Base-by-base conservation (phyloP, 2,797 vertebrate species). In the Parauchenoglanis ngamensis region DNA sequence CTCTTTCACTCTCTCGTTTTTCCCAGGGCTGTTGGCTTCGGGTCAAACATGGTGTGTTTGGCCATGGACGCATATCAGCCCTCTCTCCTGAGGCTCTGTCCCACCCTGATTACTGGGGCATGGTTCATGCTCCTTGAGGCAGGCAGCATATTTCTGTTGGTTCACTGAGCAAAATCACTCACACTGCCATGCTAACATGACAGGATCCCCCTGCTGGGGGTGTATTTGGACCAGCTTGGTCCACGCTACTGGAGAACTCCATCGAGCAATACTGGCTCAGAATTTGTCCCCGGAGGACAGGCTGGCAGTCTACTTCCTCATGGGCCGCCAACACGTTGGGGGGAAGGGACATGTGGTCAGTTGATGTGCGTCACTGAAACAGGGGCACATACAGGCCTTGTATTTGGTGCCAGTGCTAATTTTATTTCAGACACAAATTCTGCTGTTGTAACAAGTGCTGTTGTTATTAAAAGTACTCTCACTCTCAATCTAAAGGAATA, bases 101-200 rank as follows among this genome's bases (percentile, higher is more conserved):
- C 84, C 86, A 92, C 91, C 89, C 88, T 84, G 77, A 83, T 82
- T 87, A 88, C 86, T 90, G 91, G 91, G 91, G 89, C 88, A 88
- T 61, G 90, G 89, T 90, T 92, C 89, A 87, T 87, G 85, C 31
- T 93, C 91, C 92, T 13, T 75, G 87, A 92, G 92, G 93, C 90
- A 92, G 91, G 92, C 91, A 91, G 91, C 92, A 94, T 92, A 93
- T 94, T 94, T 91, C 87, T 88, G 91, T 93, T 94, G 94, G 93
- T 93, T 90, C 10, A 89, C 89, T 83, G 85, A 91, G 86, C 85
- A 88, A 91, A 88, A 92, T 92, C 93, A 93, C 91, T 88, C 91
- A 91, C 91, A 13, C 92, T 87, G 89, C 87, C 86, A 92, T 92
- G 88, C 92, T 92, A 91, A 89, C 89, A 85, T 89, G 91, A 89